Conservation (phyloP, 1,140 invertebrate genomes). For the Leptonema lineaticorne region DNA sequence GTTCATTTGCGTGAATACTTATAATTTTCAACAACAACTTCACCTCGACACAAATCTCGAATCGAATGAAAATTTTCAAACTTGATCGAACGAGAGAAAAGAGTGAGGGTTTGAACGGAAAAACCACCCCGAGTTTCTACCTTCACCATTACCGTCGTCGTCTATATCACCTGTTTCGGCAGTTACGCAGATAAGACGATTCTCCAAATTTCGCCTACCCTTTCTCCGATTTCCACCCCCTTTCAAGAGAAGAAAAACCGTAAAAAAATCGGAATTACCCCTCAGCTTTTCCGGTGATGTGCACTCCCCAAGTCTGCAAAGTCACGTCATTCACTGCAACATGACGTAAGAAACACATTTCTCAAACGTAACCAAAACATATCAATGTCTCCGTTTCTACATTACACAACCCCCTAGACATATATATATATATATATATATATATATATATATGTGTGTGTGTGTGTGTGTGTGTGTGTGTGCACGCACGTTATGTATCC, state of each 20-base stretch:
- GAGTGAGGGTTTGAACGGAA: not conserved
- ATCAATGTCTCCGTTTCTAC: conserved; percentile 40
- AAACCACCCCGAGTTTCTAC: not conserved
- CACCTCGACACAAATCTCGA: too few relatives aligned
- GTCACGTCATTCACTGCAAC: conserved; percentile 32
- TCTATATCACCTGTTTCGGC: conserved; percentile 1
- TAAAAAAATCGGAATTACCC: conserved; percentile 13
- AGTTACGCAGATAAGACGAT: conserved; percentile 16
- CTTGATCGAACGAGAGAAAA: conserved; percentile 3
- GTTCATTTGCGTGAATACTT: too few relatives aligned
- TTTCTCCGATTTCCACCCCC: not conserved
- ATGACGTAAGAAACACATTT: conserved; percentile 41
- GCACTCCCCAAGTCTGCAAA: not conserved
- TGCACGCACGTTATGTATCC: too few relatives aligned
- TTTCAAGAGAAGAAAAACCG: too few relatives aligned
- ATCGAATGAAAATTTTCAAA: conserved; percentile 25
- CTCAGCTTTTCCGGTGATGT: not conserved
- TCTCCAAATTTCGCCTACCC: too few relatives aligned
- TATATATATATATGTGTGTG: too few relatives aligned
- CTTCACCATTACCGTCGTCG: not conserved
- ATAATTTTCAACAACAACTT: too few relatives aligned
- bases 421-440: not conserved
- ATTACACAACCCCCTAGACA: not conserved
- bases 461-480: not conserved
- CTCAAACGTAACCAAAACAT: conserved; percentile 43